Evolutionary conservation across 1,140 invertebrate genomes (phyloP).

Genomic region (Drosophila gunungcola): DNA sequence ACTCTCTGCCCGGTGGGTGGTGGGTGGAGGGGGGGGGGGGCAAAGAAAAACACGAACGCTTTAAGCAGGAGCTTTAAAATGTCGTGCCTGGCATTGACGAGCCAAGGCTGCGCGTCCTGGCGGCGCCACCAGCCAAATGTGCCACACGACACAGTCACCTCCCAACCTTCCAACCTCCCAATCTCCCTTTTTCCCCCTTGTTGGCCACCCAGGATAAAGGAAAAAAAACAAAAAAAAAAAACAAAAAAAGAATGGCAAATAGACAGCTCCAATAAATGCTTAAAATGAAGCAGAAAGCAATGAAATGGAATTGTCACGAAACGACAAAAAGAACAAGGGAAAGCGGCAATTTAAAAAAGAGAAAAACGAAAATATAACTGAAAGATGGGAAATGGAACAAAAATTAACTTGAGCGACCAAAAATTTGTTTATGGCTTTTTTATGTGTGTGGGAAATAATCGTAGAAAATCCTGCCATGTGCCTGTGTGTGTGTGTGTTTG

Average conservation of each 20-base stretch:
- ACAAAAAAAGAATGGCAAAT: constrained; percentile 55
- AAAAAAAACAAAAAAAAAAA: constrained; percentile 15
- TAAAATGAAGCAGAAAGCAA: constrained; percentile 79
- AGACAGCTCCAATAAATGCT: constrained; percentile 76
- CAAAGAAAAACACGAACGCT: constrained; percentile 9
- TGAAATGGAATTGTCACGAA: constrained; percentile 81
- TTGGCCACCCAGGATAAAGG: constrained; percentile 8
- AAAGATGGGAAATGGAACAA: constrained; percentile 53
- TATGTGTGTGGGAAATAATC: constrained; percentile 58
- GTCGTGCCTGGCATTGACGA: constrained; percentile 35
- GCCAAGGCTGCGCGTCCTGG: constrained; percentile 71
- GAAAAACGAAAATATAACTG: constrained; percentile 32
- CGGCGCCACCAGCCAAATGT: constrained; percentile 71
- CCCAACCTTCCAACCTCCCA: neutral
- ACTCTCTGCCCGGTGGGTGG: neutral
- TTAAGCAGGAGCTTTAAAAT: constrained; percentile 66
- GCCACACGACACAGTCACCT: constrained; percentile 66
- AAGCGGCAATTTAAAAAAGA: constrained; percentile 16
- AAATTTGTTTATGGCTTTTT: constrained; percentile 75
- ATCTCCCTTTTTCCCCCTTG: neutral
- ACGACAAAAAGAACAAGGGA: constrained; percentile 42
- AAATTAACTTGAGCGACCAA: constrained; percentile 66
- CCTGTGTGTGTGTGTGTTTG: constrained; percentile 27
- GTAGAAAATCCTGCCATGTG: constrained; percentile 49
- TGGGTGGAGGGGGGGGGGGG: neutral